These are phyloP conservation scores for Petrocephalus microphthalmus DNA, from an alignment of 2,113 vertebrate species.

Conservation along the genomic window DNA sequence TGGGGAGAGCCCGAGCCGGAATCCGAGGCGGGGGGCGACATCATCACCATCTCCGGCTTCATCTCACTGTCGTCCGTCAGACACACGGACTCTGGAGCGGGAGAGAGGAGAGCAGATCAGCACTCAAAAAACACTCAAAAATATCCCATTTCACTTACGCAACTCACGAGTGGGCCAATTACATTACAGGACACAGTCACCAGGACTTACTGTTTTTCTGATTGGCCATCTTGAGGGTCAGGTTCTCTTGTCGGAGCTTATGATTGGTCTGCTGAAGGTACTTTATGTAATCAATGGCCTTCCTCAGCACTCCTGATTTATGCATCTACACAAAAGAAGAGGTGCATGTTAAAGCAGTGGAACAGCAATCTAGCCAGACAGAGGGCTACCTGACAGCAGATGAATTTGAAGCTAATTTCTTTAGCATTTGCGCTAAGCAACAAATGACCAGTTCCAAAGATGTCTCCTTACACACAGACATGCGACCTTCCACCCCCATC, in stretches of 20 bases:
- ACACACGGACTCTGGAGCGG: slow-evolving; percentile 43
- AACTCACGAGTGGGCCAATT: not conserved
- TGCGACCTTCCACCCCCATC: too few relatives aligned
- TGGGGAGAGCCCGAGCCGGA: slow-evolving; percentile 80
- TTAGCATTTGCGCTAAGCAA: not conserved
- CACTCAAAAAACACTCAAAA: not conserved
- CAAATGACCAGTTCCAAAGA: not conserved
- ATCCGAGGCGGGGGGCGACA: slow-evolving; percentile 94
- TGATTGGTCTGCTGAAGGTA: slow-evolving; percentile 93
- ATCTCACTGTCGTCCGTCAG: slow-evolving; percentile 72
- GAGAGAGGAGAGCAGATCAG: not conserved
- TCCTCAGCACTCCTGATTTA: slow-evolving; percentile 89
- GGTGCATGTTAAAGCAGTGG: not conserved
- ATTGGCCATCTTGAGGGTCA: slow-evolving; percentile 86
- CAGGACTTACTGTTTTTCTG: slow-evolving; percentile 88
- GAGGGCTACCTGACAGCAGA: not conserved
- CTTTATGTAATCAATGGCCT: slow-evolving; percentile 97
- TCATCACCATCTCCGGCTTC: slow-evolving; percentile 81
- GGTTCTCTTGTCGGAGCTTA: slow-evolving; percentile 93
- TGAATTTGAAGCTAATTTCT: not conserved
- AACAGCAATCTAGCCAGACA: slow-evolving; percentile 15
- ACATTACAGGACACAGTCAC: not conserved
- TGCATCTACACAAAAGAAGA: slow-evolving; percentile 75
- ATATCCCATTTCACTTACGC: not conserved
- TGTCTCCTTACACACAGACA: not conserved